phyloP scores from a whole-genome alignment of 2,797 vertebrate genomes.

The Hippopotamyrus pictus region DNA sequence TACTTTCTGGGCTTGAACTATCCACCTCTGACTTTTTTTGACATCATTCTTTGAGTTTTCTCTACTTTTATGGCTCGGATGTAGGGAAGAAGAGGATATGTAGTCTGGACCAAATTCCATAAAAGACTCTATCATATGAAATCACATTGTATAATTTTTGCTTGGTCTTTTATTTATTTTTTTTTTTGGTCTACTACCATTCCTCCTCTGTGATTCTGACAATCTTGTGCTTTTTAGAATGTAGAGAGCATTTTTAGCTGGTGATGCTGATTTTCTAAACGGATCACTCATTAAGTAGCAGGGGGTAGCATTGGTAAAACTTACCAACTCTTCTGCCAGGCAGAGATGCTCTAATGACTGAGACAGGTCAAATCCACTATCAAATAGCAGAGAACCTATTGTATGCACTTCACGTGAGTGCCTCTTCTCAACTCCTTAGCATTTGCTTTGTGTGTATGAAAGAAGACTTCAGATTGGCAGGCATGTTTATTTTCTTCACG shows the following conservation, averaged over 20 bases:
- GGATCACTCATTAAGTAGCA: not conserved
- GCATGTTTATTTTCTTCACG: not conserved
- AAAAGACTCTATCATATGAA: conserved; percentile 21
- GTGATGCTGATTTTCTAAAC: not conserved
- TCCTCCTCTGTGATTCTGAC: not conserved
- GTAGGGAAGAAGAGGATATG: not conserved
- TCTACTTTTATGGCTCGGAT: not conserved
- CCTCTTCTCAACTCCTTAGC: not conserved
- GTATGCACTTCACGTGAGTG: not conserved
- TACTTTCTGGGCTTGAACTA: not conserved
- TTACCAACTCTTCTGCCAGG: not conserved
- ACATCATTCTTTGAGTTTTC: not conserved
- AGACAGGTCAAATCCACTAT: not conserved
- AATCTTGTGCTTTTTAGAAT: not conserved
- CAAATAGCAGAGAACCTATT: not conserved
- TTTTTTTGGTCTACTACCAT: not conserved
- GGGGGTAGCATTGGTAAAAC: not conserved
- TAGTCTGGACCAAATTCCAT: conserved; percentile 14
- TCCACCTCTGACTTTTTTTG: not conserved
- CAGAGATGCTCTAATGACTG: not conserved
- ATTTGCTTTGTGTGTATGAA: not conserved
- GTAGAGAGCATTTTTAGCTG: not conserved
- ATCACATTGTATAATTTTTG: conserved; percentile 13
- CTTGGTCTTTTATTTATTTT: not conserved
- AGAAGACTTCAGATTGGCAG: not conserved